Percentiles rank a stretch among this genome's conserved stretches.
phyloP scores from a whole-genome alignment of 2,888 invertebrate species.

The Phaedon cochleariae region DNA sequence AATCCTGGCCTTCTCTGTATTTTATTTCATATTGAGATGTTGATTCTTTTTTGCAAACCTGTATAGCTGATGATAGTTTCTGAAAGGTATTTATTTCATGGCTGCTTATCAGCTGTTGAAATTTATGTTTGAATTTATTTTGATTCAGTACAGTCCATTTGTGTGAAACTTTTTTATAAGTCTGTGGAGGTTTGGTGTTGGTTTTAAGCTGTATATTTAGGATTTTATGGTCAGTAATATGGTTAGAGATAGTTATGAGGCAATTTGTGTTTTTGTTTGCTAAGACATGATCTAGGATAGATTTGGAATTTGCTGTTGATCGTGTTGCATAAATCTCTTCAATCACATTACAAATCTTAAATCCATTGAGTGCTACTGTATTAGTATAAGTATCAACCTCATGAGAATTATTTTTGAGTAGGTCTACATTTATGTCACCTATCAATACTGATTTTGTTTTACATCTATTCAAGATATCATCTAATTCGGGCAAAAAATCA shows the following conservation, averaged over 20 bases:
- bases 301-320: conserved; percentile 3
- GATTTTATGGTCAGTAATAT: conserved; percentile 3
- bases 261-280: background rate
- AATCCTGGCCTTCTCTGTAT: background rate
- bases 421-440: conserved; percentile 5
- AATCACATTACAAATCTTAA: conserved; percentile 6
- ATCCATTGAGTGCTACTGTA: conserved; percentile 8
- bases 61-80: background rate
- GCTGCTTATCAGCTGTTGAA: background rate
- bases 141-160: background rate
- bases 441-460: conserved; percentile 13
- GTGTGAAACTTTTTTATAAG: background rate
- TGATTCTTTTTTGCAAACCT: background rate
- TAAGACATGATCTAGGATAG: conserved; percentile 4
- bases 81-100: background rate
- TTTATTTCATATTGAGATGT: background rate
- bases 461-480: conserved; percentile 7
- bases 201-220: background rate
- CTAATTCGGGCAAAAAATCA: conserved; percentile 9
- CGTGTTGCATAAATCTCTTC: conserved; percentile 5
- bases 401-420: background rate
- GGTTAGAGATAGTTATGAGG: background rate
- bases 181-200: background rate
- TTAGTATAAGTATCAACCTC: conserved; percentile 8
- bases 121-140: conserved; percentile 2